Evolutionary conservation across 2,113 vertebrate species (phyloP), one percentile per base, ranked within the genome.

Genomic region (Gavia stellata): DNA sequence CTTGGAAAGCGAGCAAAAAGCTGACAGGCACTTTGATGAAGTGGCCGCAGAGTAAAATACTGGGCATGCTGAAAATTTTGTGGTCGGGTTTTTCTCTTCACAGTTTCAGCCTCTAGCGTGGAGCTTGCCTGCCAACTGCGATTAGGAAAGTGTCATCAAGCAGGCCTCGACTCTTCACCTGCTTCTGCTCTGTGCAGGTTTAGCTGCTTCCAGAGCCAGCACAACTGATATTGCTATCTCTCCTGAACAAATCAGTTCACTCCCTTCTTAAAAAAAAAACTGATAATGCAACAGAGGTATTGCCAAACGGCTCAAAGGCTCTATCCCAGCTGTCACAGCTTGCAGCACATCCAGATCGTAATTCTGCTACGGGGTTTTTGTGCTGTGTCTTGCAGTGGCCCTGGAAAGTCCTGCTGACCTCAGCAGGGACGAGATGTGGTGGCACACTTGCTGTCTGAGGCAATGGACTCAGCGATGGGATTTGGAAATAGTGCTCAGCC

Each of bases 161-260:
- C 92, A 92, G 29, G 80, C 88, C 45, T 81, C 33, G 88, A 77
- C 92, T 94, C 31, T 83, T 88, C 75, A 77, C 50, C 66, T 92
- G 21, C 29, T 88, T 79, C 42, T 68, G 65, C n/a, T 83, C 62
- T 45, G 67, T 86, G 55, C 93, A 92, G 55, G 95, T 95, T 96
- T 81, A 80, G 59, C 82, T 62, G 67, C 93, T 96, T 92, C 75
- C 75, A 74, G 85, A 90, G 90, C 75, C 90, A 90, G 62, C 42
- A 45, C 24, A 73, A 66, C 67, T 81, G 73, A 89, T 72, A 81
- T 0, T 52, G 24, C 40, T 89, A 10, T 63, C 21, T 56, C 36
- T 71, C 40, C 49, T 68, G 38, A 83, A 53, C n/a, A 62, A 89
- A 84, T 62, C 56, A 33, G n/a, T 80, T 90, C 50, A 38, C 67